Evolutionary conservation across 2,797 vertebrate genomes (phyloP).

Genomic region (Poeciliopsis presidionis): DNA sequence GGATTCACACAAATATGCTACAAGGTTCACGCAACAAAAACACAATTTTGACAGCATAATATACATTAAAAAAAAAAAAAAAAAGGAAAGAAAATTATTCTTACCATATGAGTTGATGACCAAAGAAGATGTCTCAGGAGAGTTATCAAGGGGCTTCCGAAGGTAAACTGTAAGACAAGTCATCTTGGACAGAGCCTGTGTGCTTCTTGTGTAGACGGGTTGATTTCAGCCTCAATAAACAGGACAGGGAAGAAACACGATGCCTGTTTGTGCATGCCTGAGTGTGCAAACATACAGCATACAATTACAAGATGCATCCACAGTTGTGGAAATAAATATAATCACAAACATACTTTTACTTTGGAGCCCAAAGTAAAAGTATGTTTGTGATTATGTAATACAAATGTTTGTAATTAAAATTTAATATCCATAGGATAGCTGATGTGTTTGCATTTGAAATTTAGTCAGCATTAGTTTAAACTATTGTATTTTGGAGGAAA

Average conservation of each 20-base stretch:
- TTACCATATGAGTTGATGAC: conserved; percentile 70
- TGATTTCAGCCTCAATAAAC: conserved; percentile 28
- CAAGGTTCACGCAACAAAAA: not conserved
- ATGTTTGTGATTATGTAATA: too few relatives aligned
- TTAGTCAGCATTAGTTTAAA: not conserved
- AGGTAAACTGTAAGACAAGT: conserved; percentile 59
- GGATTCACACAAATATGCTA: not conserved
- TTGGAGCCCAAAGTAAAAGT: not conserved
- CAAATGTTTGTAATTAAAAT: not conserved
- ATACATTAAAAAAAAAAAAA: not conserved
- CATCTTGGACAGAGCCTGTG: conserved; percentile 52
- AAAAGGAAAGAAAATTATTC: conserved; percentile 11
- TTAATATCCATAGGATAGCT: not conserved
- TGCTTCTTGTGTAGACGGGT: conserved; percentile 18
- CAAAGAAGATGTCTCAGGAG: conserved; percentile 54
- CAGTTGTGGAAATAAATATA: too few relatives aligned
- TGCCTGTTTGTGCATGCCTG: conserved; percentile 28
- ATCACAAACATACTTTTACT: not conserved
- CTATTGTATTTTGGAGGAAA: not conserved
- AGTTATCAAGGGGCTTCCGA: conserved; percentile 37
- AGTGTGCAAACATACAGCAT: conserved; percentile 7
- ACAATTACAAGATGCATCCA: not conserved
- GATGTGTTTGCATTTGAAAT: not conserved
- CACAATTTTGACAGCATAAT: not conserved
- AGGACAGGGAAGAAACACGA: conserved; percentile 59